Conservation (phyloP, 2,797 vertebrate species). For the Eulemur mongoz region DNA sequence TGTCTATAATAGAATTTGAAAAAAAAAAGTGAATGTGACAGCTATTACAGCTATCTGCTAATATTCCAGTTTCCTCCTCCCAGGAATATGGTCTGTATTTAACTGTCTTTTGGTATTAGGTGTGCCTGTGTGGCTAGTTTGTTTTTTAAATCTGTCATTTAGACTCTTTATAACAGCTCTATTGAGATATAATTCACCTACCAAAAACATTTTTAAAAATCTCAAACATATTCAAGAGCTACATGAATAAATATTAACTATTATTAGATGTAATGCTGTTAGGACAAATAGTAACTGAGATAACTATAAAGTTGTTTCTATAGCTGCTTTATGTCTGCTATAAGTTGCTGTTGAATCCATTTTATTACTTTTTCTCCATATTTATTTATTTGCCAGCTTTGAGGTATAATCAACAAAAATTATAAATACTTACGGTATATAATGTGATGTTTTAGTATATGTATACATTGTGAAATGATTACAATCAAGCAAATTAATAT, state of each 20-base stretch:
- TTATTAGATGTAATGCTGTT: slow-evolving; percentile 52
- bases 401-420: neutral
- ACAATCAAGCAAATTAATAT: neutral
- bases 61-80: neutral
- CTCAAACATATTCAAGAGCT: slow-evolving; percentile 47
- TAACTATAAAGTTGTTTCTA: slow-evolving; percentile 71
- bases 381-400: neutral
- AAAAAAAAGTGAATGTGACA: neutral
- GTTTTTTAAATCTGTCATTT: neutral
- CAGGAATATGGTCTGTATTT: neutral
- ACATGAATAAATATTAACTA: slow-evolving; percentile 55
- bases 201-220: neutral
- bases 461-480: neutral
- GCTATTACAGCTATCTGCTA: neutral
- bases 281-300: slow-evolving; percentile 53
- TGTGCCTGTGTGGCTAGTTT: neutral
- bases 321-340: slow-evolving; percentile 60
- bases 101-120: neutral
- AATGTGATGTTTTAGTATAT: neutral
- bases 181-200: neutral
- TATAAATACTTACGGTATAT: neutral
- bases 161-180: neutral
- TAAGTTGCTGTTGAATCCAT: slow-evolving; percentile 67
- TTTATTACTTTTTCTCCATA: slow-evolving; percentile 70
- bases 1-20: neutral